Percentiles rank a stretch among this genome's conserved stretches.
Evolutionary conservation across 2,113 vertebrate genomes (phyloP).

Genomic region (Saccopteryx bilineata): DNA sequence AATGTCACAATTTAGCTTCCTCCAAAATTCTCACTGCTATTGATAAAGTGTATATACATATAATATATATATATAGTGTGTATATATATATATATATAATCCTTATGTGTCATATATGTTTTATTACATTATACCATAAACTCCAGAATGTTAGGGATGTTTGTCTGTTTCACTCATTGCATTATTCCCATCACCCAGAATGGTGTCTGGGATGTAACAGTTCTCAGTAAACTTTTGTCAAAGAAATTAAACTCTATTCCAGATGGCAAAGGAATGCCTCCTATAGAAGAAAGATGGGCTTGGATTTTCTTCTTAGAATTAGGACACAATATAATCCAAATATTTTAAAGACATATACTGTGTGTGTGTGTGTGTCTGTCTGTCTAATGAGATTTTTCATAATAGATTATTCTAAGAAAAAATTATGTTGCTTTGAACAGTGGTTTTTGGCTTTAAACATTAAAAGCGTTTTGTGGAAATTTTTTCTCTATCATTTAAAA

Average conservation of each 20-base stretch:
- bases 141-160: not conserved
- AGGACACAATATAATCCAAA: not conserved
- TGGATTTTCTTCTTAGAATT: not conserved
- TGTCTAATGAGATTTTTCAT: not conserved
- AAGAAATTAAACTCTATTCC: not conserved
- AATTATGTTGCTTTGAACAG: not conserved
- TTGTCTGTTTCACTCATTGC: not conserved
- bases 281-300: not conserved
- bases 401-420: constrained; percentile 40
- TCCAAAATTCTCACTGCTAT: not conserved
- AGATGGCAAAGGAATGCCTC: not conserved
- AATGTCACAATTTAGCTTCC: not conserved
- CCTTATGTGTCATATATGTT: not conserved
- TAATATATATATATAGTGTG: not conserved
- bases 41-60: not conserved
- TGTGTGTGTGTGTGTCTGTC: not conserved
- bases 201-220: not conserved
- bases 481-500: constrained; percentile 1
- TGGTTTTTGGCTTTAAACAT: not conserved
- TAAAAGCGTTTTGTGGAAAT: not conserved
- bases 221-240: not conserved
- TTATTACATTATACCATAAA: not conserved
- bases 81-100: not conserved
- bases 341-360: not conserved
- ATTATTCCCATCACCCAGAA: not conserved